A percentile compares a stretch with the other conserved stretches of the same genome.
These are phyloP conservation scores for Erinaceus europaeus DNA, from an alignment of 2,113 vertebrate genomes.

Conservation along the genomic window DNA sequence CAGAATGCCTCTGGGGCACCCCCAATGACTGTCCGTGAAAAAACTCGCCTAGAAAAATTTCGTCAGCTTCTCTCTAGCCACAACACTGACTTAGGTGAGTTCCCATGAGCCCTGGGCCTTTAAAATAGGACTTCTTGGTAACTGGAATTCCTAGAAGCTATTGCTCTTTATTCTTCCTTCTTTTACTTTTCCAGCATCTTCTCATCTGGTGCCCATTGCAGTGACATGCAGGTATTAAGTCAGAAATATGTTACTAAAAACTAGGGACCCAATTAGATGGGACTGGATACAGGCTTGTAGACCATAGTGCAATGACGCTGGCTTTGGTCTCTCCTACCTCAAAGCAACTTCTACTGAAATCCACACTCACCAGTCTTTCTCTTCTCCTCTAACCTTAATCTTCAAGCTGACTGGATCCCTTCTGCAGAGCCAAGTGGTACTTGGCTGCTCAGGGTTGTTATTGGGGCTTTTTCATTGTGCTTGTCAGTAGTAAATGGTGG, in stretches of 20 bases:
- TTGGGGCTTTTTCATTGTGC: background rate
- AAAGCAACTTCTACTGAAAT: background rate
- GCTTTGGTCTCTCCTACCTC: background rate
- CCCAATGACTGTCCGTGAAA: slow-evolving; percentile 95
- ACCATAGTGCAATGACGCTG: background rate
- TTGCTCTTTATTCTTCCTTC: slow-evolving; percentile 54
- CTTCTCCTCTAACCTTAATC: background rate
- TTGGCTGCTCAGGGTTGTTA: background rate
- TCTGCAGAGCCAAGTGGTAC: background rate
- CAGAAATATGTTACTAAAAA: slow-evolving; percentile 14
- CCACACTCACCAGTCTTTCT: background rate
- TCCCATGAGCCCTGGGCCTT: background rate
- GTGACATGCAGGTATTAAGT: slow-evolving; percentile 48
- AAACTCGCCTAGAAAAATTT: slow-evolving; percentile 95
- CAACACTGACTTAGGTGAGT: slow-evolving; percentile 95
- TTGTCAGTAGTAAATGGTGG: background rate
- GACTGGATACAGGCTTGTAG: slow-evolving; percentile 34
- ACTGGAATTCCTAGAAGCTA: background rate
- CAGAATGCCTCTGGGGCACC: slow-evolving; percentile 97
- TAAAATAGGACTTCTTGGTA: background rate
- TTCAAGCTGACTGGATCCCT: background rate
- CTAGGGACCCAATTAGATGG: slow-evolving; percentile 6
- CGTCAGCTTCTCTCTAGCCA: slow-evolving; percentile 92
- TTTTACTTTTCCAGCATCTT: slow-evolving; percentile 64
- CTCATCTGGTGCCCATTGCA: slow-evolving; percentile 26